A percentile compares a stretch with the other conserved stretches of the same genome.
Evolutionary conservation across 2,797 vertebrate species (phyloP).

Genomic region (Rhinophrynus dorsalis): DNA sequence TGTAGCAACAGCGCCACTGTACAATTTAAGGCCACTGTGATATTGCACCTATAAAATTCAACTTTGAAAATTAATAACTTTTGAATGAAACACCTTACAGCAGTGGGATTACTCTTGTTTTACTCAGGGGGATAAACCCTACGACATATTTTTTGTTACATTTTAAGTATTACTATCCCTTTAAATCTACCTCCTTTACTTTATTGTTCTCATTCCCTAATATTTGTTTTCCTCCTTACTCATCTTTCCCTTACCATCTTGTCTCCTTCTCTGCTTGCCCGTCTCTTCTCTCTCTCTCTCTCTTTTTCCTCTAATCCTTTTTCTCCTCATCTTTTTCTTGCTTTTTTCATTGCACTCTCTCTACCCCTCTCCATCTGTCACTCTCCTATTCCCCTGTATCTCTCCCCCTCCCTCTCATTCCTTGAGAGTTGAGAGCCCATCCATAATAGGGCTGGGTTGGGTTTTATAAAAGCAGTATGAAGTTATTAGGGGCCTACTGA

Average conservation of each 20-base stretch:
- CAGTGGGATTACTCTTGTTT: no score
- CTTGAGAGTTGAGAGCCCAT: constrained; percentile 34
- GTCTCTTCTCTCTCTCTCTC: not conserved
- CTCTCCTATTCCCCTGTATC: not conserved
- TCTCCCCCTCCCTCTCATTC: constrained; percentile 24
- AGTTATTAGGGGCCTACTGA: constrained; percentile 47
- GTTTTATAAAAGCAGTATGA: constrained; percentile 43
- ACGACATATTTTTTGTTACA: no score
- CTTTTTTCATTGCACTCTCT: not conserved
- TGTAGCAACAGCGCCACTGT: no score
- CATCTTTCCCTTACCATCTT: not conserved
- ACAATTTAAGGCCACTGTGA: no score
- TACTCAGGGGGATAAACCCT: no score
- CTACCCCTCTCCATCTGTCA: not conserved
- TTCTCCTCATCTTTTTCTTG: not conserved
- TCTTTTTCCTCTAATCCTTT: not conserved
- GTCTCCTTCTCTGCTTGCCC: not conserved
- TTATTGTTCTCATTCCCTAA: not conserved
- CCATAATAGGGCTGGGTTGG: constrained; percentile 36
- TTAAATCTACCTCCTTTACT: no score
- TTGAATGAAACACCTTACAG: no score
- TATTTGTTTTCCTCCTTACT: not conserved
- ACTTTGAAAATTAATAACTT: no score
- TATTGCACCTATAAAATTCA: no score
- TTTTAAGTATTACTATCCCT: no score